phyloP scores from a whole-genome alignment of 2,797 vertebrate species.

The Thripadectes ignobilis region DNA sequence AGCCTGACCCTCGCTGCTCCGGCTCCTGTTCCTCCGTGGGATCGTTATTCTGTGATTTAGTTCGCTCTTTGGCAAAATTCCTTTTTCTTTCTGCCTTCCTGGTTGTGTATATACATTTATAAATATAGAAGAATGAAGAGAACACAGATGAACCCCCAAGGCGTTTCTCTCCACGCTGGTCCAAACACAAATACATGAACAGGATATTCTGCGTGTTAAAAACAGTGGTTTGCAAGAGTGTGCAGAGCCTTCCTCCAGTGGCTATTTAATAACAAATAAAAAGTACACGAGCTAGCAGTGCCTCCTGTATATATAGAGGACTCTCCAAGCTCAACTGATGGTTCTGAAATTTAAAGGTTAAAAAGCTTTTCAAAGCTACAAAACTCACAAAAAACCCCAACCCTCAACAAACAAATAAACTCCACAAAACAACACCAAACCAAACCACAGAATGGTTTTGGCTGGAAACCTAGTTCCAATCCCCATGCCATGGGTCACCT shows the following conservation, averaged over 20 bases:
- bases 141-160: not conserved
- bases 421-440: fast-evolving
- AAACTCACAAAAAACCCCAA: not conserved
- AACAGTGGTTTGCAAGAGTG: not conserved
- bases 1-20: slow-evolving; percentile 37
- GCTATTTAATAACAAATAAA: not conserved
- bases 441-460: not conserved
- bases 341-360: not conserved
- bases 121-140: not conserved
- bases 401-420: not conserved
- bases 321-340: not conserved
- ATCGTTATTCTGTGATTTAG: not conserved
- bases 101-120: not conserved
- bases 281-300: not conserved
- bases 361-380: not conserved
- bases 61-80: not conserved
- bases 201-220: not conserved
- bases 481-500: not conserved
- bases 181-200: not conserved
- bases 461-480: not conserved
- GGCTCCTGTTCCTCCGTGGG: not conserved
- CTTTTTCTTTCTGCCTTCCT: not conserved
- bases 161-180: not conserved
- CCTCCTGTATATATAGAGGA: not conserved
- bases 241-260: not conserved